Evolutionary conservation across 2,113 vertebrate species (phyloP).

Genomic region (Hyla sarda): DNA sequence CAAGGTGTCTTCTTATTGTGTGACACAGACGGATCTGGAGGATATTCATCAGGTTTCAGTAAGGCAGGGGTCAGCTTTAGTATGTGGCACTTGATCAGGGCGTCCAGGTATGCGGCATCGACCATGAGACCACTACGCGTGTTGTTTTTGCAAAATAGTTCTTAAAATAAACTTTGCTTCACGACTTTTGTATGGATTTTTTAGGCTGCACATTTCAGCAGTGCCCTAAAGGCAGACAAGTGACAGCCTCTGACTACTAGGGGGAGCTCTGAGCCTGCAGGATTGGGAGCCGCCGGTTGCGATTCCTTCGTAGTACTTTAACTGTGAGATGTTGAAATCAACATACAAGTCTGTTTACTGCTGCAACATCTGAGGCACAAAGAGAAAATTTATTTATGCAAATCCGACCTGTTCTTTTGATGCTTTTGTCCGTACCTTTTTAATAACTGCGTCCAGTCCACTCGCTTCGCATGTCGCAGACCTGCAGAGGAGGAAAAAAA

Average conservation of each 20-base stretch:
- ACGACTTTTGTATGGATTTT: slow-evolving; percentile 58
- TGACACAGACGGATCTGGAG: not conserved
- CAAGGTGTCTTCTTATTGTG: not conserved
- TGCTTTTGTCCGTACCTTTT: slow-evolving; percentile 10
- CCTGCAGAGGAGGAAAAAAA: not conserved
- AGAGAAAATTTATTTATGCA: slow-evolving; percentile 41
- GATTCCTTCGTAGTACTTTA: slow-evolving; percentile 5
- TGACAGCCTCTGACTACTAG: slow-evolving; percentile 72
- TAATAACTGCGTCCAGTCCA: slow-evolving; percentile 46
- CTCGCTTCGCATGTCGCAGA: not conserved
- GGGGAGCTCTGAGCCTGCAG: slow-evolving; percentile 77
- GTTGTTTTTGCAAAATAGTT: slow-evolving; percentile 66
- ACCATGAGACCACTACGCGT: not conserved
- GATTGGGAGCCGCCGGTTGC: slow-evolving; percentile 57
- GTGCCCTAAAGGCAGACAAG: slow-evolving; percentile 57
- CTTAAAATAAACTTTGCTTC: slow-evolving; percentile 76
- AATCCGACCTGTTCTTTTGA: slow-evolving; percentile 8
- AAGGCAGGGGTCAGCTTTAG: not conserved
- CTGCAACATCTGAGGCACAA: slow-evolving; percentile 43
- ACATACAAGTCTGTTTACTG: slow-evolving; percentile 47
- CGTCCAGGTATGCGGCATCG: not conserved
- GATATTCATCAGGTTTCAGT: not conserved
- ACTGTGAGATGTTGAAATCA: slow-evolving; percentile 10
- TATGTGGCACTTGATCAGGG: not conserved
- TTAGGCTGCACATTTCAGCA: slow-evolving; percentile 56